Conservation (phyloP, 2,888 invertebrate genomes). For the Leptopilina myrica region DNA sequence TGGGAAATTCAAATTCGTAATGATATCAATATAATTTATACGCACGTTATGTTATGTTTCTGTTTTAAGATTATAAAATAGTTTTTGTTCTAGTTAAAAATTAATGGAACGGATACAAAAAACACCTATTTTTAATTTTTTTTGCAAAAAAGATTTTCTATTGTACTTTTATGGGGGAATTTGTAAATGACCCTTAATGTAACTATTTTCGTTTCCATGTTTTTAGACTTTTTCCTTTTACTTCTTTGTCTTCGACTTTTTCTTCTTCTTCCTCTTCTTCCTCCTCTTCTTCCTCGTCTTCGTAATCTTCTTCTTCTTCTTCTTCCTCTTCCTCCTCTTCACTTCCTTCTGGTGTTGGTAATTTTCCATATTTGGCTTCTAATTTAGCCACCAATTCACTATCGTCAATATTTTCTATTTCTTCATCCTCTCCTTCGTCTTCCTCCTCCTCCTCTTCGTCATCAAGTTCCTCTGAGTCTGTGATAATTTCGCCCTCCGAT, state of each 20-base stretch:
- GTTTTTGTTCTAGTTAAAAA: no score
- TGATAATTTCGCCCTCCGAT: slow-evolving; percentile 47
- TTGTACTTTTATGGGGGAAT: no score
- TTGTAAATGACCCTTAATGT: neutral
- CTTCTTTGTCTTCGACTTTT: slow-evolving; percentile 57
- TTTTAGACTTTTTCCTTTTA: slow-evolving; percentile 57
- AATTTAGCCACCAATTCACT: slow-evolving; percentile 84
- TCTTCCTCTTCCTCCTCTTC: slow-evolving; percentile 75
- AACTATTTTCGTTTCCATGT: slow-evolving; percentile 34
- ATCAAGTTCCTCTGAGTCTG: slow-evolving; percentile 73
- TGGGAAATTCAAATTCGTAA: no score
- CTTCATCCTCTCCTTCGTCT: slow-evolving; percentile 66
- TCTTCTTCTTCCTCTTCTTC: slow-evolving; percentile 73
- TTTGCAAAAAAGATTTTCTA: no score
- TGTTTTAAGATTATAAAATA: no score
- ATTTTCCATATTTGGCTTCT: slow-evolving; percentile 85
- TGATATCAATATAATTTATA: no score
- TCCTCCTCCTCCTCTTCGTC: slow-evolving; percentile 74
- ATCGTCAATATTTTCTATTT: slow-evolving; percentile 76
- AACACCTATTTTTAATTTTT: no score
- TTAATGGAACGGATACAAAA: no score
- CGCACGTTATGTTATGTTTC: no score
- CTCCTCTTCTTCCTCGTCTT: slow-evolving; percentile 76
- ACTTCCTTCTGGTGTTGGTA: slow-evolving; percentile 77
- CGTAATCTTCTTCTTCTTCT: slow-evolving; percentile 77